phyloP scores from a whole-genome alignment of 1,140 invertebrate species.

The Neodiprion pinetum region DNA sequence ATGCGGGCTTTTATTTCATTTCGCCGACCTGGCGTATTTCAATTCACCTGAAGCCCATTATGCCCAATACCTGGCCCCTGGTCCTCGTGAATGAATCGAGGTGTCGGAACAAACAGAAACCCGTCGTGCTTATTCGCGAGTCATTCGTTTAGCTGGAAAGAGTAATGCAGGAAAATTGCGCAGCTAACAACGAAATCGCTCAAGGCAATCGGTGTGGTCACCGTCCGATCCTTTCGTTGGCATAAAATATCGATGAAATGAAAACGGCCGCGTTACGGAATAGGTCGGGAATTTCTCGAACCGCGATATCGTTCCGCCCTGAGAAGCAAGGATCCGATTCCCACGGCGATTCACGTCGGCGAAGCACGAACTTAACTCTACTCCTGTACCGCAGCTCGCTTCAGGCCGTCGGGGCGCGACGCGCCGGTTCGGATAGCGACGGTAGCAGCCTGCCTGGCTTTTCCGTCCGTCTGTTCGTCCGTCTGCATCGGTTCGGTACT shows the following conservation, averaged over 20 bases:
- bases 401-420: background rate
- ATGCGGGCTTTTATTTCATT: slow-evolving; percentile 44
- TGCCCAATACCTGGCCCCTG: no score
- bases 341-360: background rate
- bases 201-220: no score
- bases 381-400: background rate
- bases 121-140: no score
- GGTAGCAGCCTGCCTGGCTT: background rate
- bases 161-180: no score
- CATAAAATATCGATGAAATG: background rate
- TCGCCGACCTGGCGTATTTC: background rate
- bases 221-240: no score
- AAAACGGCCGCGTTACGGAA: background rate
- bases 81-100: no score
- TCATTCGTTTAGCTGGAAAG: no score
- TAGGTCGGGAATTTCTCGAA: background rate
- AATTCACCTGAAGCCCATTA: background rate
- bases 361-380: no score
- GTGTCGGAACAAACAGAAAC: no score
- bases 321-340: background rate
- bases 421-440: background rate
- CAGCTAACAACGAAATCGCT: no score
- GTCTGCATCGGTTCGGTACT: background rate
- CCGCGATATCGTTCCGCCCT: background rate
- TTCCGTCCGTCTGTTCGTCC: background rate